Conservation (phyloP, 2,113 vertebrate genomes). For the Pheucticus melanocephalus region DNA sequence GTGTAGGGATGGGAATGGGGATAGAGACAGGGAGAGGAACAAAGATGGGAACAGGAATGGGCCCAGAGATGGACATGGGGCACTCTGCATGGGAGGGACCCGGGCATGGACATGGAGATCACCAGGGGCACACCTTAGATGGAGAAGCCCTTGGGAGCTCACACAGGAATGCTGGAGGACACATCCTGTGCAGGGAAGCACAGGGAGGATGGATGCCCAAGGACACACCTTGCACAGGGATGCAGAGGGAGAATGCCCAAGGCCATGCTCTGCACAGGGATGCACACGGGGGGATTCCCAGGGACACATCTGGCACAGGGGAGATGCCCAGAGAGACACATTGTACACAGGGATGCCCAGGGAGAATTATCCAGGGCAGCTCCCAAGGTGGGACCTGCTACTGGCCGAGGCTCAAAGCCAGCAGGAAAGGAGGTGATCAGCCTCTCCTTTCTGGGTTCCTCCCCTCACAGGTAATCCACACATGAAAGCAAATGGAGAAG, state of each 20-base stretch:
- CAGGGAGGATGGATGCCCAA: neutral
- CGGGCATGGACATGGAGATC: neutral
- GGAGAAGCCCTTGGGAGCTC: neutral
- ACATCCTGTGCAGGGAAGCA: no score
- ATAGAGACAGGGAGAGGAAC: no score
- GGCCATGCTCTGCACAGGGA: neutral
- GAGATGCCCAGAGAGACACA: neutral
- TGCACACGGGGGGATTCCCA: accelerated
- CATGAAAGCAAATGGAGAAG: neutral
- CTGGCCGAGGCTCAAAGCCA: neutral
- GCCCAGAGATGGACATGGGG: neutral
- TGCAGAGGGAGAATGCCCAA: neutral
- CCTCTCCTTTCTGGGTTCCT: neutral
- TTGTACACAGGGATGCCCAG: neutral
- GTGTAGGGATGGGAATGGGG: no score
- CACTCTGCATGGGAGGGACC: neutral
- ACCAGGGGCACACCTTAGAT: neutral
- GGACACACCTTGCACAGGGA: no score
- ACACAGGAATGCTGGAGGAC: neutral
- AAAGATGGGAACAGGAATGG: neutral
- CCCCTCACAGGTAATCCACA: neutral
- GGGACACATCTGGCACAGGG: neutral
- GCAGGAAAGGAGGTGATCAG: neutral
- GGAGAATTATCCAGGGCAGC: no score
- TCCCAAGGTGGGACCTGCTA: neutral